A percentile compares a stretch with the other conserved stretches of the same genome.
These are phyloP conservation scores for Vidua macroura DNA, from an alignment of 2,113 vertebrate species.

Conservation along the genomic window DNA sequence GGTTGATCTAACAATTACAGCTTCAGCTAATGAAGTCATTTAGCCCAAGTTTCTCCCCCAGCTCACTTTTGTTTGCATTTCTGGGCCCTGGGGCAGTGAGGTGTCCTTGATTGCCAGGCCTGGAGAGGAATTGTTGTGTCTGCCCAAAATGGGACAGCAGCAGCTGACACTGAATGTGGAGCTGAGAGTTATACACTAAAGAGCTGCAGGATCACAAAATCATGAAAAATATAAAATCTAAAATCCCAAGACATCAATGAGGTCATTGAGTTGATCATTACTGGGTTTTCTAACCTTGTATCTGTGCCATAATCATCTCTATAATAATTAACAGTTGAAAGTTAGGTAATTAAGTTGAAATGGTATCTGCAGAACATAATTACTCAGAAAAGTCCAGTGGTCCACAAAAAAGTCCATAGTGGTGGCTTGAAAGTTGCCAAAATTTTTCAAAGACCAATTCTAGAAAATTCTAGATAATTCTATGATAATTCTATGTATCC, in stretches of 20 bases:
- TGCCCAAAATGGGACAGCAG: background rate
- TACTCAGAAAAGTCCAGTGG: background rate
- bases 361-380: background rate
- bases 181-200: fast-evolving
- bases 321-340: background rate
- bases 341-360: background rate
- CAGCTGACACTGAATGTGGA: fast-evolving
- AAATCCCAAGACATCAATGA: background rate
- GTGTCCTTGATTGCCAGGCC: background rate
- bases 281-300: background rate
- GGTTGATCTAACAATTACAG: background rate
- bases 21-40: background rate
- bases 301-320: background rate
- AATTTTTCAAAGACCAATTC: background rate
- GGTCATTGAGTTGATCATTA: background rate
- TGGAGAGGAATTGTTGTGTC: background rate
- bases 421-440: background rate
- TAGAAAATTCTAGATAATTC: background rate
- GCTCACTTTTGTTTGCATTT: background rate
- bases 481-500: background rate
- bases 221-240: fast-evolving
- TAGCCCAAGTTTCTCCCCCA: background rate
- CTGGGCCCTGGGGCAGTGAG: background rate
- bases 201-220: fast-evolving
- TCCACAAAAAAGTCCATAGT: background rate